Base-by-base conservation (phyloP, 2,113 vertebrate genomes). In the rabbit (Oryctolagus cuniculus) region DNA sequence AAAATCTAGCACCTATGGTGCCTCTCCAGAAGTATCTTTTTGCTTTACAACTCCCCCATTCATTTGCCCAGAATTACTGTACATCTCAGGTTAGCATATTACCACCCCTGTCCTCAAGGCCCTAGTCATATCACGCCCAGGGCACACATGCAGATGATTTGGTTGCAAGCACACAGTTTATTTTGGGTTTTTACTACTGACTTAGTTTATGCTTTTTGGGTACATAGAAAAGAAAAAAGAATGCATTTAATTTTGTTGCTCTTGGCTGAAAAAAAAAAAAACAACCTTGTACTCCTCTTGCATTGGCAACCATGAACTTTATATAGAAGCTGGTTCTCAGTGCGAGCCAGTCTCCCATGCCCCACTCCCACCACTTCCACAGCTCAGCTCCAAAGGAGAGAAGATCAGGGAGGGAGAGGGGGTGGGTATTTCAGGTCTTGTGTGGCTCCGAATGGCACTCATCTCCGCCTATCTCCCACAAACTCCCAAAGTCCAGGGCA, bases 171-270 rank as follows among this genome's bases (percentile, higher is more conserved):
- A 70, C 31, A 55, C 80, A 73, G 17, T 70, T 73, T 78, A 8
- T 5, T 15, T 95, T 75, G 51, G 17, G 8, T 22, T 27, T 66
- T 78, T 58, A 85, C 67, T 78, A 36, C 29, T 78, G n/a, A 29
- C 55, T 85, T 80, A 63, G 5, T 88, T 73, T 63, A 51, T 78
- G 34, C 31, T 82, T 58, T 77, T 82, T 15, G 75, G 38, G 61
- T 61, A 36, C 51, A 53, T 27, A 36, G 27, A 58, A 67, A 79
- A 90, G 75, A 38, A 86, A 89, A 89, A 2, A 34, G 27, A 72
- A 81, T 19, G 16, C 25, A 74, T 78, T 87, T 84, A 55, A 89
- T 83, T 73, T 53, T 88, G 24, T 90, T 80, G 85, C 63, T 78
- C 24, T 64, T 74, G 69, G 38, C 82, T 81, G 10, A 82, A 70